Evolutionary conservation across 53 echinoderm and acorn worm species (phyloP).

Genomic region (Echinometra lucunter): DNA sequence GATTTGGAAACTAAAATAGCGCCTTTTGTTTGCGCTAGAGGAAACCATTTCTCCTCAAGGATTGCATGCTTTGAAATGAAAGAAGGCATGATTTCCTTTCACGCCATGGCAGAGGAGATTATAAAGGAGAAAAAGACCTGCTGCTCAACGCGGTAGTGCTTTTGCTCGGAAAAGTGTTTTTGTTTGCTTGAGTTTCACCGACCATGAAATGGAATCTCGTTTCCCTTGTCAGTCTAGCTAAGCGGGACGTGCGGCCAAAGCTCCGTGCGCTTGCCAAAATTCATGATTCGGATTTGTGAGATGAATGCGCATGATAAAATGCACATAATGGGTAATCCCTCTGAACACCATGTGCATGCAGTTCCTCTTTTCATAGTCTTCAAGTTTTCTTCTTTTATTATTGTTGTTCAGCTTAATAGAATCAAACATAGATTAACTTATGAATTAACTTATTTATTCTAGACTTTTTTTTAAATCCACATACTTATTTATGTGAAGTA

Average conservation of each 20-base stretch:
- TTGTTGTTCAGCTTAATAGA: too few relatives aligned
- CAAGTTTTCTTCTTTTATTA: too few relatives aligned
- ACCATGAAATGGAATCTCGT: conserved; percentile 52
- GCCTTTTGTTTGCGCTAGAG: conserved; percentile 29
- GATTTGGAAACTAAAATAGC: conserved; percentile 49
- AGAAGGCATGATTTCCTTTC: conserved; percentile 42
- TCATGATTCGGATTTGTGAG: conserved; percentile 12
- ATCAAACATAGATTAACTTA: too few relatives aligned
- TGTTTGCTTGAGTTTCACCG: conserved; percentile 52
- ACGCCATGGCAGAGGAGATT: neutral
- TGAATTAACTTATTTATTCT: too few relatives aligned
- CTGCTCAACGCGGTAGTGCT: conserved; percentile 1
- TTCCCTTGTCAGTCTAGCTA: conserved; percentile 47
- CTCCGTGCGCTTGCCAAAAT: neutral
- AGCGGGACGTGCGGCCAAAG: conserved; percentile 24
- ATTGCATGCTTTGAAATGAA: neutral
- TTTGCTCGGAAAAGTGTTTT: conserved; percentile 40
- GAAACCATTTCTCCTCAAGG: conserved; percentile 17
- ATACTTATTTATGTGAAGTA: too few relatives aligned
- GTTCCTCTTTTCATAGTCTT: neutral
- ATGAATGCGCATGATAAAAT: neutral
- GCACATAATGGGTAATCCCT: neutral
- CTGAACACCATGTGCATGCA: neutral
- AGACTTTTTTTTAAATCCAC: too few relatives aligned
- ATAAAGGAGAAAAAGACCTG: neutral